phyloP scores from a whole-genome alignment of 2,797 vertebrate genomes.

The Enteromius anoplus region DNA sequence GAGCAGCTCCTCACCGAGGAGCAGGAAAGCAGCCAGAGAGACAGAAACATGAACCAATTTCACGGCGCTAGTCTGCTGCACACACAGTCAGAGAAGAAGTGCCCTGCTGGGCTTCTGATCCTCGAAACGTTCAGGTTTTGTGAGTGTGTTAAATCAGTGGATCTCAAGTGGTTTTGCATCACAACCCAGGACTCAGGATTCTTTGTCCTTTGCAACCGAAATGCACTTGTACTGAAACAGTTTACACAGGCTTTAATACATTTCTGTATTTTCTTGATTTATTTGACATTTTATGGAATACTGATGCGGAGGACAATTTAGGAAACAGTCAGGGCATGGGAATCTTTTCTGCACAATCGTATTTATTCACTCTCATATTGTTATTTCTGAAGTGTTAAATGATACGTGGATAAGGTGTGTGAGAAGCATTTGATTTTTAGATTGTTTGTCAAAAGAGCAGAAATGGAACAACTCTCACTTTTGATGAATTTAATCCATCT shows the following conservation, averaged over 20 bases:
- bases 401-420: not conserved
- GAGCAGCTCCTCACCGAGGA: not conserved
- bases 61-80: conserved; percentile 43
- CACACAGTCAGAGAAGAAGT: conserved; percentile 44
- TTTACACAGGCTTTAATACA: not conserved
- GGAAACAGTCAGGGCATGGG: not conserved
- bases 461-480: not conserved
- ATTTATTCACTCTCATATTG: not conserved
- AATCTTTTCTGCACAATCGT: not conserved
- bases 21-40: conserved; percentile 33
- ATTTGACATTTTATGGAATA: not conserved
- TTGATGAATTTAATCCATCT: not conserved
- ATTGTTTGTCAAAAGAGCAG: not conserved
- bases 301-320: not conserved
- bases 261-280: not conserved
- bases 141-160: conserved; percentile 14
- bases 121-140: conserved; percentile 39
- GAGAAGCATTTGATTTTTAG: not conserved
- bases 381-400: not conserved
- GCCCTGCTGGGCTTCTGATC: conserved; percentile 35
- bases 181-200: not conserved
- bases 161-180: conserved; percentile 7
- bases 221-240: not conserved
- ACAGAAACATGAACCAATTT: conserved; percentile 59
- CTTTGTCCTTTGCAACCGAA: not conserved